A percentile compares a stretch with the other conserved stretches of the same genome.
These are phyloP conservation scores for Aporophyla nigra DNA, from an alignment of 2,888 invertebrate genomes.

Conservation along the genomic window DNA sequence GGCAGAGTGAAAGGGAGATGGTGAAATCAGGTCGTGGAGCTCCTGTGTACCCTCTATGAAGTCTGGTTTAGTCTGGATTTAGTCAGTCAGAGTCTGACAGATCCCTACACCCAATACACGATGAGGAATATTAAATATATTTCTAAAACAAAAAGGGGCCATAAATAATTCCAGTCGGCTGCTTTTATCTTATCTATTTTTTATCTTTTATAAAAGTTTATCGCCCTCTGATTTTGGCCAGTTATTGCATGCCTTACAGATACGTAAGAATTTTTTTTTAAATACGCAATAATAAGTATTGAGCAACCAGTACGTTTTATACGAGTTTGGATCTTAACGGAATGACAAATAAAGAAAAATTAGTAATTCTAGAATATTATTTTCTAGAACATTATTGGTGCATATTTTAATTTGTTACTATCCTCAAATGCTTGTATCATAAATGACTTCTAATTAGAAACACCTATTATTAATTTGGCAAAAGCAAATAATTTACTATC, in stretches of 20 bases:
- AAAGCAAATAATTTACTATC: background rate
- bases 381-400: background rate
- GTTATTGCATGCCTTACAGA: too few species aligned
- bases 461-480: background rate
- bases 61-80: background rate
- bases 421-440: background rate
- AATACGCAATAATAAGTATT: background rate
- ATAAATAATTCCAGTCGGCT: background rate
- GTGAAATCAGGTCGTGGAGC: background rate
- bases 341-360: too few species aligned
- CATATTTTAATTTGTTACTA: background rate
- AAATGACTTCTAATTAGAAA: background rate
- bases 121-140: background rate
- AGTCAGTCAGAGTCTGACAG: background rate
- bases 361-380: too few species aligned
- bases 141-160: background rate
- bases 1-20: background rate
- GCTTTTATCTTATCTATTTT: background rate
- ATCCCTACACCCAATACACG: background rate
- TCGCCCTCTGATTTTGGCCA: too few species aligned
- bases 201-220: background rate
- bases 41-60: background rate
- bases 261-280: background rate
- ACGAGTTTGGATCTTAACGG: background rate
- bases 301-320: background rate